A percentile compares a stretch with the other conserved stretches of the same genome.
These are phyloP conservation scores for Pithecia hirsuta DNA, from an alignment of 2,797 vertebrate genomes.

Conservation along the genomic window DNA sequence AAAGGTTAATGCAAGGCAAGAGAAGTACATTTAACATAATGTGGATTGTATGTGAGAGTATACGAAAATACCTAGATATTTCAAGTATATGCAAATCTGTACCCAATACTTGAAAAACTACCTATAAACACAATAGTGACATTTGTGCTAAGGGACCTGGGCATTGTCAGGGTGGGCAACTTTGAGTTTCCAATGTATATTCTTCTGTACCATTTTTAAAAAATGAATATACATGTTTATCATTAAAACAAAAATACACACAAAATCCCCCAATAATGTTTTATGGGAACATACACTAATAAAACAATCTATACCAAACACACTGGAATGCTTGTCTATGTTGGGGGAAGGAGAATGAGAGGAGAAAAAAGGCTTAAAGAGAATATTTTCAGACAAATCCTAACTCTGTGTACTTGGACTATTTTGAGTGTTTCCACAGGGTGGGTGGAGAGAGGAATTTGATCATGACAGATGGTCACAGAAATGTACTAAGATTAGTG, in stretches of 20 bases:
- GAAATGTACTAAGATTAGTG: constrained; percentile 44
- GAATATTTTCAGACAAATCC: constrained; percentile 19
- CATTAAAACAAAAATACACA: not conserved
- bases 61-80: not conserved
- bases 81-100: not conserved
- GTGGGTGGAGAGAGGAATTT: not conserved
- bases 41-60: not conserved
- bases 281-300: not conserved
- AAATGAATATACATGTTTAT: not conserved
- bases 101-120: not conserved
- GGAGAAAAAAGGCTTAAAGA: not conserved
- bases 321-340: not conserved
- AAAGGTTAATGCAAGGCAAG: not conserved
- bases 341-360: not conserved
- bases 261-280: not conserved
- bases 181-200: not conserved
- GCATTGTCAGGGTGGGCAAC: not conserved
- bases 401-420: not conserved
- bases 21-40: not conserved
- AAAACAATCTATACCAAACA: not conserved
- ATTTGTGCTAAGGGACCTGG: not conserved
- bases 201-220: not conserved
- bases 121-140: not conserved
- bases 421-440: constrained; percentile 19
- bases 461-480: constrained; percentile 28